phyloP scores from a whole-genome alignment of 2,888 invertebrate species.

The Eupithecia insigniata region DNA sequence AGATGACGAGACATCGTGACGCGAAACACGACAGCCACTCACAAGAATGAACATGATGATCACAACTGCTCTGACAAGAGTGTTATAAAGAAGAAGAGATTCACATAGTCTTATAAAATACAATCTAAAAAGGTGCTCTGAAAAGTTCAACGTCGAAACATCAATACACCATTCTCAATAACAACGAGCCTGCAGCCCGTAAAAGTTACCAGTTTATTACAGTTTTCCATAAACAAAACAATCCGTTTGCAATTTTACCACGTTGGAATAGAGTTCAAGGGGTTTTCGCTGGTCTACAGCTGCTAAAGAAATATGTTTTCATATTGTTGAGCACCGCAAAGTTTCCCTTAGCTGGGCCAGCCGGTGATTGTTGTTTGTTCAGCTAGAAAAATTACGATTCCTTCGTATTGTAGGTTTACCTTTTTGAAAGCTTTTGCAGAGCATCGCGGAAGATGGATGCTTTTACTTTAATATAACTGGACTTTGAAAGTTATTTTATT shows the following conservation, averaged over 20 bases:
- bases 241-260: slow-evolving; percentile 14
- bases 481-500: not conserved
- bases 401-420: slow-evolving; percentile 12
- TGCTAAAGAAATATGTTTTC: slow-evolving; percentile 36
- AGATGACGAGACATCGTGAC: too few species aligned
- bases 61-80: too few species aligned
- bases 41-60: too few species aligned
- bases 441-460: slow-evolving; percentile 14
- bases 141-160: slow-evolving; percentile 17
- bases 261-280: slow-evolving; percentile 18
- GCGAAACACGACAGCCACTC: too few species aligned
- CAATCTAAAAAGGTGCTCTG: slow-evolving; percentile 12
- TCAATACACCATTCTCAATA: slow-evolving; percentile 21
- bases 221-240: not conserved
- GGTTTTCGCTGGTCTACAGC: slow-evolving; percentile 15
- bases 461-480: slow-evolving; percentile 8
- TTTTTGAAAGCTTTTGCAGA: slow-evolving; percentile 17
- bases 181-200: slow-evolving; percentile 13
- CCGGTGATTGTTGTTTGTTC: slow-evolving; percentile 58
- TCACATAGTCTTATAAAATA: not conserved
- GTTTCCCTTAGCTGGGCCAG: slow-evolving; percentile 46
- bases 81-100: too few species aligned
- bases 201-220: slow-evolving; percentile 23
- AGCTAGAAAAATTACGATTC: slow-evolving; percentile 51
- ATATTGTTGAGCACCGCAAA: slow-evolving; percentile 48